Conservation (phyloP, 53 echinoderm and acorn worm species). For the Holothuria leucospilota region DNA sequence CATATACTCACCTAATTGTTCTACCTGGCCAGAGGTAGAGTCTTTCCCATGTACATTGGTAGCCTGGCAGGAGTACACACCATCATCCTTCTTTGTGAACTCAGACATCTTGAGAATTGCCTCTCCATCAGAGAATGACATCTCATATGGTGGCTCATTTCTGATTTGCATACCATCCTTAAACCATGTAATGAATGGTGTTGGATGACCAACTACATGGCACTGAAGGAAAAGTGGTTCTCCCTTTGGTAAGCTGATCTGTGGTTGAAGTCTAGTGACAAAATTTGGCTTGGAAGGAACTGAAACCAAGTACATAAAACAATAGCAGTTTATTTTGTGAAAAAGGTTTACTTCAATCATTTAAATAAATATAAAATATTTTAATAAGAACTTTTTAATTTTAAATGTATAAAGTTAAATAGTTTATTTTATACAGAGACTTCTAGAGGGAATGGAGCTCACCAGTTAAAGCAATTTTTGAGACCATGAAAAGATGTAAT, state of each 20-base stretch:
- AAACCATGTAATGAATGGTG: slow-evolving; percentile 87
- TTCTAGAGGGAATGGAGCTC: too few relatives aligned
- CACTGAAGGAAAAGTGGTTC: slow-evolving; percentile 70
- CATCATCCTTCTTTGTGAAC: slow-evolving; percentile 77
- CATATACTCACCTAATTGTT: slow-evolving; percentile 24
- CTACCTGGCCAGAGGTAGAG: slow-evolving; percentile 45
- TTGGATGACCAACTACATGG: slow-evolving; percentile 63
- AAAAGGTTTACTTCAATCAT: too few relatives aligned
- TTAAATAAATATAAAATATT: too few relatives aligned
- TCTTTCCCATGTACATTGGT: slow-evolving; percentile 70
- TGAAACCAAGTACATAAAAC: neutral
- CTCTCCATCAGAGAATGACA: slow-evolving; percentile 74
- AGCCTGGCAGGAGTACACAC: slow-evolving; percentile 85
- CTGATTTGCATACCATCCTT: slow-evolving; percentile 79
- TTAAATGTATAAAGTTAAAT: too few relatives aligned
- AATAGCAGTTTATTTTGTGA: too few relatives aligned
- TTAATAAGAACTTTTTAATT: too few relatives aligned
- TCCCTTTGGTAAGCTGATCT: slow-evolving; percentile 59
- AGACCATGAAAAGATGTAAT: too few relatives aligned
- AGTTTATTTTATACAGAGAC: too few relatives aligned
- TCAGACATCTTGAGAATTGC: slow-evolving; percentile 72
- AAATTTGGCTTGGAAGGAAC: slow-evolving; percentile 49
- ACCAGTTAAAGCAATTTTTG: too few relatives aligned
- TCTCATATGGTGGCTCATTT: slow-evolving; percentile 71
- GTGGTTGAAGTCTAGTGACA: slow-evolving; percentile 32